A percentile compares a stretch with the other conserved stretches of the same genome.
Evolutionary conservation across 2,797 vertebrate genomes (phyloP).

Genomic region (Pterois miles): DNA sequence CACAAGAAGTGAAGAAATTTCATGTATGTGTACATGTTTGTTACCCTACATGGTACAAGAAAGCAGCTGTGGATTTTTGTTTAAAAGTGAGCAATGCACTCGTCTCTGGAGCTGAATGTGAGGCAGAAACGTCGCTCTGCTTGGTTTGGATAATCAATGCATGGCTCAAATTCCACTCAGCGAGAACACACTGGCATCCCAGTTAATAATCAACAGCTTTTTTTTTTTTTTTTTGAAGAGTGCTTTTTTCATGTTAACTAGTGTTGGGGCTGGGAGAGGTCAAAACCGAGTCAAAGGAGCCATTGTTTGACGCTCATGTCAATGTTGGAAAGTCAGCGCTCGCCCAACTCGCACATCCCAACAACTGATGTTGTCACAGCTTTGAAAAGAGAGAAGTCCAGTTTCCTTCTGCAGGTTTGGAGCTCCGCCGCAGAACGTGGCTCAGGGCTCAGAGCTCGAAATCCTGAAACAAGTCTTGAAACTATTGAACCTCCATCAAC

Average conservation of each 20-base stretch:
- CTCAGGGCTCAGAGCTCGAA: constrained; percentile 1
- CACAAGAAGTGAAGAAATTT: constrained; percentile 48
- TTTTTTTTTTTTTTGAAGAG: constrained; percentile 33
- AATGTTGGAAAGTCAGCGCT: constrained; percentile 42
- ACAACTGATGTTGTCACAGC: constrained; percentile 31
- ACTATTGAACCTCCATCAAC: not conserved
- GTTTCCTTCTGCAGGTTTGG: constrained; percentile 3
- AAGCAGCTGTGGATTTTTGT: constrained; percentile 5
- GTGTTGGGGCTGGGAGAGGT: constrained; percentile 55
- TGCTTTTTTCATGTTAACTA: constrained; percentile 60
- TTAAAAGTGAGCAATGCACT: constrained; percentile 23
- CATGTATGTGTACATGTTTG: not conserved
- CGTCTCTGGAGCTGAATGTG: constrained; percentile 41
- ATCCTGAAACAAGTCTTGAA: constrained; percentile 14
- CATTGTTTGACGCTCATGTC: constrained; percentile 61
- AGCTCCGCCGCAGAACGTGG: constrained; percentile 5
- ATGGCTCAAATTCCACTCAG: constrained; percentile 65
- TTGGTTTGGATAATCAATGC: constrained; percentile 65
- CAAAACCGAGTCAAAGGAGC: constrained; percentile 63
- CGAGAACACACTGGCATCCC: constrained; percentile 57
- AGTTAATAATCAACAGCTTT: constrained; percentile 78
- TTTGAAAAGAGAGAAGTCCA: constrained; percentile 23
- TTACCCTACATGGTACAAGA: not conserved
- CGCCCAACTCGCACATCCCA: constrained; percentile 43
- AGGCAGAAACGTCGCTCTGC: constrained; percentile 16